Evolutionary conservation across 2,888 invertebrate species (phyloP), one percentile per base, ranked within the genome.

Genomic region (Caradrina clavipalpis): DNA sequence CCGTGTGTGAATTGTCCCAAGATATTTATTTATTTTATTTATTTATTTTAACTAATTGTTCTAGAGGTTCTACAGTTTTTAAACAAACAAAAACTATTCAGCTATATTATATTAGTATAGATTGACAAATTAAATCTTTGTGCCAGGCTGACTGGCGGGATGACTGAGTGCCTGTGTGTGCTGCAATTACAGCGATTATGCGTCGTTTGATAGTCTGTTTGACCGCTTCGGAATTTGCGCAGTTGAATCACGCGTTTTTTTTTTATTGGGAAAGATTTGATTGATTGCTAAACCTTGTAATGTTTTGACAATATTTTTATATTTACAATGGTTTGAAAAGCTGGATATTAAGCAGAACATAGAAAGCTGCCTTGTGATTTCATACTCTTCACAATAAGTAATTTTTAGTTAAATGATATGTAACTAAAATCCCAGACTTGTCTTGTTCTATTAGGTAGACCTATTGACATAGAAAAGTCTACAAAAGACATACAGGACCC

Each of bases 61-160:
- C 8, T 1, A 35, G 35, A 42, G 42, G 4, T 42, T 42, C 26
- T 4, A 42, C 2, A 2, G 15, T 10, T 1, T 42, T 15, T 15
- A 15, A 42, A 42, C 15, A 13, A 42, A 42, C 42, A 11, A 42
- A 35, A 35, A 0, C 7, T 6, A 8, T 13, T 42, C 15, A 42
- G 42, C 42, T 42, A 13, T 39, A 13, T 4, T 10, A 39, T 39
- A 39, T 11, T 42, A 11, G 15, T 4, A 45, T 17, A 17, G 45
- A 45, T 76, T 72, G 72, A 66, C 50, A 59, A 65, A 76, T 76
- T 50, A 53, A 75, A 76, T 65, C 60, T 53, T 51, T 39, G 53
- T 45, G 55, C 22, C 31, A 49, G 53, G 58, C 39, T 54, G 70
- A 31, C 39, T 62, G 62, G 70, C 35, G 22, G 55, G 22, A 64